phyloP scores from a whole-genome alignment of 1,140 invertebrate genomes.

The Zeugodacus cucurbitae region DNA sequence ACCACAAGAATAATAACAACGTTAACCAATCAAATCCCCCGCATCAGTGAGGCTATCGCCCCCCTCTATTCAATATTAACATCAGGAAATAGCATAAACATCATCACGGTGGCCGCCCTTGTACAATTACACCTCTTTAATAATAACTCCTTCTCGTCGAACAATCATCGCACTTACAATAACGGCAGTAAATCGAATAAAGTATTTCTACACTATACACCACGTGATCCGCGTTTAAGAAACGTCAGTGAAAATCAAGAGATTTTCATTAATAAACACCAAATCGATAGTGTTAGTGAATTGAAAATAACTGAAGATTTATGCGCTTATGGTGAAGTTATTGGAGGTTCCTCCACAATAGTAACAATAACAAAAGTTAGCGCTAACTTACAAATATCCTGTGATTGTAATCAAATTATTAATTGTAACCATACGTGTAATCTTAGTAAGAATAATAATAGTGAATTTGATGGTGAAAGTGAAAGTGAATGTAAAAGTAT shows the following conservation, averaged over 20 bases:
- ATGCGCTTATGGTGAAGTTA: conserved; percentile 64
- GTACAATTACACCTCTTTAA: conserved; percentile 2
- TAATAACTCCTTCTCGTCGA: conserved; percentile 45
- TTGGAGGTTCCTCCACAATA: conserved; percentile 49
- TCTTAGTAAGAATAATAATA: not conserved
- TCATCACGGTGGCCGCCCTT: conserved; percentile 46
- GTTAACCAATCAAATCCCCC: not conserved
- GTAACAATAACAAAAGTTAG: not conserved
- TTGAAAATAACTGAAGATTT: conserved; percentile 63
- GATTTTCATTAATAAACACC: conserved; percentile 51
- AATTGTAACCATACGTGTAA: not conserved
- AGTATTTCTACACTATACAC: conserved; percentile 63
- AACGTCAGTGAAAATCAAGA: conserved; percentile 48
- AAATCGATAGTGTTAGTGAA: conserved; percentile 48
- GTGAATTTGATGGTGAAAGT: not conserved
- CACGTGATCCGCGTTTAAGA: conserved; percentile 63
- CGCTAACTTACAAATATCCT: not conserved
- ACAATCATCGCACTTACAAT: conserved; percentile 64
- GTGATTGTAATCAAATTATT: conserved; percentile 32
- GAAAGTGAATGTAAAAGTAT: not conserved
- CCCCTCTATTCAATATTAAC: not conserved
- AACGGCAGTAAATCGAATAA: conserved; percentile 64
- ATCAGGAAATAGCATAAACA: conserved; percentile 20
- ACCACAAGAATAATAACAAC: no score
- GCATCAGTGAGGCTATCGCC: not conserved